Base-by-base conservation (phyloP, 2,797 vertebrate genomes). In the Protosalanx chinensis region DNA sequence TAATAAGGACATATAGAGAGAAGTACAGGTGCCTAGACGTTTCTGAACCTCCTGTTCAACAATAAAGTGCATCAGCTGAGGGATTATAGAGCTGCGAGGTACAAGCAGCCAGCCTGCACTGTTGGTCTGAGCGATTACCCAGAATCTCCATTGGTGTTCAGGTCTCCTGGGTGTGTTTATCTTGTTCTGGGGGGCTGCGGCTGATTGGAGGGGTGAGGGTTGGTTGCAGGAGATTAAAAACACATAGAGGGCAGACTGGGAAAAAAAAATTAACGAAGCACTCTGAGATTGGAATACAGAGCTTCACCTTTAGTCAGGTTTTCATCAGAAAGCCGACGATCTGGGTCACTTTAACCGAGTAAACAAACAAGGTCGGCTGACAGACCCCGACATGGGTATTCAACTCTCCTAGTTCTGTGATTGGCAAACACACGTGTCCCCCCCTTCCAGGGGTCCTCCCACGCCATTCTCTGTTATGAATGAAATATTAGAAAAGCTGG, bases 401-500 rank as follows among this genome's bases (percentile, higher is more conserved):
- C 8, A 41, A 12, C 12, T 41, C 37, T 41, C 37, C 37, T 41
- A 41, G 37, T 41, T 41, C 37, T 2, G 37, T 41, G 37, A 10
- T 41, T 41, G 37, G 37, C 8, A 41, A 41, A 41, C 37, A 7
- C 35, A 41, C 8, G 8, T 12, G 1, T 41, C 12, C 35, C 23
- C 23, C 12, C 35, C 35, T 10, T 1, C 37, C 37, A 1, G 37
- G 8, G 37, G 1, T 35, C 35, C 12, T 75, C 68, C 33, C 18
- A 68, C 68, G 71, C 72, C 16, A 10, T 74, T 73, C 68, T 59
- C 77, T 64, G 72, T 80, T 72, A 74, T 10, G 6, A 13, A 60
- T 33, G 32, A 72, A 72, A 79, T 77, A 77, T 68, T 68, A 75
- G 81, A 78, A 69, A 81, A 73, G 56, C 64, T 68, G 60, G 73